phyloP scores from a whole-genome alignment of 1,140 invertebrate genomes.

The Branchinecta lindahli region DNA sequence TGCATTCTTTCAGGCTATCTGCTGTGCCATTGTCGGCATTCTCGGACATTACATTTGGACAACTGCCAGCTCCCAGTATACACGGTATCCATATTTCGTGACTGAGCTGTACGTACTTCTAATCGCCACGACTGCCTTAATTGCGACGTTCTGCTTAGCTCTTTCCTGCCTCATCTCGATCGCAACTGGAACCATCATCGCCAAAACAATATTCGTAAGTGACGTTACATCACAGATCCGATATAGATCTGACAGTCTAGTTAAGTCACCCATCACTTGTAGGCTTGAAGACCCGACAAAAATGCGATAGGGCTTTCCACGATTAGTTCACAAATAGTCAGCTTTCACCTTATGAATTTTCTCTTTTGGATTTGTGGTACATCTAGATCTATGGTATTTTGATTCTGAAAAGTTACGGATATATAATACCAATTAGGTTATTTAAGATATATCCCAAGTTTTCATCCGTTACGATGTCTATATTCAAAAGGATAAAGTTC shows the following conservation, averaged over 20 bases:
- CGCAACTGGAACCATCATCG: constrained; percentile 56
- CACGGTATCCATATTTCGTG: constrained; percentile 21
- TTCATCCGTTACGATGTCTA: too few relatives aligned
- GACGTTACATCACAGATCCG: too few relatives aligned
- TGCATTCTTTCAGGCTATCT: constrained; percentile 46
- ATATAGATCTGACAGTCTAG: too few relatives aligned
- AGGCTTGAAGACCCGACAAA: not conserved
- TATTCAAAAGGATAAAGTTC: too few relatives aligned
- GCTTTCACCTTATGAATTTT: not conserved
- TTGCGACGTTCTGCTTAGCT: constrained; percentile 54
- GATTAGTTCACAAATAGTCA: not conserved
- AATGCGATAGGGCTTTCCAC: not conserved
- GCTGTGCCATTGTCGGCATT: constrained; percentile 50
- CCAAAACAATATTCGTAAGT: constrained; percentile 73
- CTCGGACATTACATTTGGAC: constrained; percentile 40
- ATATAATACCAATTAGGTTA: too few relatives aligned
- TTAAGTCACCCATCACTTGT: too few relatives aligned
- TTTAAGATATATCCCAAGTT: too few relatives aligned
- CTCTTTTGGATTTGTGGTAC: not conserved
- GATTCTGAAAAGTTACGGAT: too few relatives aligned
- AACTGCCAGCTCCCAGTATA: constrained; percentile 21
- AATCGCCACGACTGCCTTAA: constrained; percentile 52
- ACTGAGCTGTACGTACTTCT: constrained; percentile 55
- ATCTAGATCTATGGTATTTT: not conserved
- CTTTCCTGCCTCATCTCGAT: constrained; percentile 53